A percentile compares a stretch with the other conserved stretches of the same genome.
Evolutionary conservation across 2,797 vertebrate genomes (phyloP).

Genomic region (Siniperca obscura): DNA sequence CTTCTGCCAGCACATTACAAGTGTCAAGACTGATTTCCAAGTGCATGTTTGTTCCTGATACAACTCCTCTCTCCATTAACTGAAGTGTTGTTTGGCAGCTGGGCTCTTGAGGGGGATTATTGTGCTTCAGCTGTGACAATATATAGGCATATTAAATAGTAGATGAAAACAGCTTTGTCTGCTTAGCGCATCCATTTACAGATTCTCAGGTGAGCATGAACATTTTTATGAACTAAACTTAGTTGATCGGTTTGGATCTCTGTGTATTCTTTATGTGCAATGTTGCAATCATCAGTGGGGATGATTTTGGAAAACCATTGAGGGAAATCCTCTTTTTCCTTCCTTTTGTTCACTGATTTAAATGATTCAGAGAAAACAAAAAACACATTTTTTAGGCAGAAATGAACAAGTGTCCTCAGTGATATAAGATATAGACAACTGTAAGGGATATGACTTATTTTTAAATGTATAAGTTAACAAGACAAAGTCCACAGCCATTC

Average conservation of each 20-base stretch:
- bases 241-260: neutral
- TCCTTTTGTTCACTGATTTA: neutral
- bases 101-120: constrained; percentile 34
- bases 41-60: constrained; percentile 45
- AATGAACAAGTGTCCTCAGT: neutral
- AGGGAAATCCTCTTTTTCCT: neutral
- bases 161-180: constrained; percentile 26
- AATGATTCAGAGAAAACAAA: neutral
- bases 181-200: constrained; percentile 35
- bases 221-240: constrained; percentile 4
- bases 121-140: constrained; percentile 33
- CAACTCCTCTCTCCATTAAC: constrained; percentile 47
- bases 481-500: neutral
- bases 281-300: neutral
- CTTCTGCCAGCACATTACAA: constrained; percentile 21
- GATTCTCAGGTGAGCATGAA: neutral
- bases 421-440: no score
- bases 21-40: constrained; percentile 45
- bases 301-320: neutral
- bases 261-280: neutral
- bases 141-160: constrained; percentile 40
- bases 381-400: neutral
- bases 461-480: neutral
- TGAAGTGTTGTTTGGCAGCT: constrained; percentile 58
- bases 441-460: neutral